A percentile compares a stretch with the other conserved stretches of the same genome.
phyloP scores from a whole-genome alignment of 2,888 invertebrate species.

The Cynaeus angustus region DNA sequence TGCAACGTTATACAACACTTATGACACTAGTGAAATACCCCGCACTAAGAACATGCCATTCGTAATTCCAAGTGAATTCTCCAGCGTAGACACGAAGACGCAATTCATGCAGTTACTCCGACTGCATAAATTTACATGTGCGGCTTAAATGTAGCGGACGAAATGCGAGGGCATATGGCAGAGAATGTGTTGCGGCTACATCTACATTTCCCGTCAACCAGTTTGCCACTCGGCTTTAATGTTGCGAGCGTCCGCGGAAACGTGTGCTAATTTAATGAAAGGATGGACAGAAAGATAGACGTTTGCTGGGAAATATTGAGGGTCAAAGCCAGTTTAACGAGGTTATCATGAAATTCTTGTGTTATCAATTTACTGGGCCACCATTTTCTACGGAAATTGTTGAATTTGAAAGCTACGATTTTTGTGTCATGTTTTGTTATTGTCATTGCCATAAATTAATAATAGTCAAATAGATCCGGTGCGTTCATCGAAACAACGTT shows the following conservation, averaged over 20 bases:
- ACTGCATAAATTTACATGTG: slow-evolving; percentile 54
- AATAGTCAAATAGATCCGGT: too few relatives aligned
- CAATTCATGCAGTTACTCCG: slow-evolving; percentile 47
- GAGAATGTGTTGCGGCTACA: slow-evolving; percentile 33
- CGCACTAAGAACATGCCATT: slow-evolving; percentile 28
- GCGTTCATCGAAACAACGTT: too few relatives aligned
- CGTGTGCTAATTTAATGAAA: slow-evolving; percentile 30
- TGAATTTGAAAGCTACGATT: too few relatives aligned
- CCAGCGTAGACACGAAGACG: slow-evolving; percentile 34
- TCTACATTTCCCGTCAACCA: slow-evolving; percentile 41
- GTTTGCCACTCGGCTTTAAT: slow-evolving; percentile 21
- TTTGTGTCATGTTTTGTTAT: too few relatives aligned
- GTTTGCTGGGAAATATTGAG: neutral
- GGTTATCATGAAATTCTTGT: too few relatives aligned
- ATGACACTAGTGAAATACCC: slow-evolving; percentile 41
- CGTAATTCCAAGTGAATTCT: slow-evolving; percentile 45
- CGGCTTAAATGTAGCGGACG: slow-evolving; percentile 50
- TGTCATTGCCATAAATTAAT: too few relatives aligned
- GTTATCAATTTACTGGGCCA: too few relatives aligned
- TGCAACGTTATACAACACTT: slow-evolving; percentile 45
- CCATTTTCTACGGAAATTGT: too few relatives aligned
- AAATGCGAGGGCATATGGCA: slow-evolving; percentile 44
- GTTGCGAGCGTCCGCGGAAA: slow-evolving; percentile 16
- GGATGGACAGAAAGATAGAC: neutral
- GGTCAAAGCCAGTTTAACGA: too few relatives aligned